A percentile compares a stretch with the other conserved stretches of the same genome.
Conservation (phyloP, 92 coral and sea anemone species). For the Muricea muricata region DNA sequence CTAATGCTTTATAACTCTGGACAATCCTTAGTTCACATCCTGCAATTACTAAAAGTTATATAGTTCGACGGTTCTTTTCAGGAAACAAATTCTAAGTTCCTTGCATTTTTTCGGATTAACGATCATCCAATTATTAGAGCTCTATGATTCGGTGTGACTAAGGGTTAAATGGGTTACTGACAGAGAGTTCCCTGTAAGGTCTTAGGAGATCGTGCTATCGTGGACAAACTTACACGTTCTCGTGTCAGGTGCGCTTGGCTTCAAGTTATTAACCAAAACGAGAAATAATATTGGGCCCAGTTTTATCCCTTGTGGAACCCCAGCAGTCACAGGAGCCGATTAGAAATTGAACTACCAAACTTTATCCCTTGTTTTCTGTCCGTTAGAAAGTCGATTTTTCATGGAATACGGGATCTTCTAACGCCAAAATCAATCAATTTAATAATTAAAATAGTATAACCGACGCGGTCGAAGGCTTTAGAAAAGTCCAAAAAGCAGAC, state of each 20-base stretch:
- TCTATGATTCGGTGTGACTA: conserved; percentile 3
- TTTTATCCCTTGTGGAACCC: not conserved
- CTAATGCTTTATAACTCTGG: conserved; percentile 7
- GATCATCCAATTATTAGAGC: conserved; percentile 33
- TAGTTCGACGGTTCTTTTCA: not conserved
- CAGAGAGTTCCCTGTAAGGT: not conserved
- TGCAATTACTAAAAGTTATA: conserved; percentile 9
- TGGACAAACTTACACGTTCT: not conserved
- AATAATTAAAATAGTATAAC: too few species aligned
- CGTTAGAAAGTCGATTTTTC: too few species aligned
- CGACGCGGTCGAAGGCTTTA: too few species aligned
- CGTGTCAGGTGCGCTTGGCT: not conserved
- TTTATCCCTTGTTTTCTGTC: too few species aligned
- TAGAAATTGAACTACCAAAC: too few species aligned
- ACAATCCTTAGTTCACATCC: conserved; percentile 14
- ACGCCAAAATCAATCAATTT: too few species aligned
- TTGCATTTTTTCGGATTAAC: conserved; percentile 32
- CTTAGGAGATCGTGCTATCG: not conserved
- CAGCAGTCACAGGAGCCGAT: not conserved
- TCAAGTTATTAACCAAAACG: not conserved
- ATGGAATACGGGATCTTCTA: too few species aligned
- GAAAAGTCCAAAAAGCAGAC: too few species aligned
- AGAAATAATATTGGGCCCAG: conserved; percentile 3
- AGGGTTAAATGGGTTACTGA: conserved; percentile 19
- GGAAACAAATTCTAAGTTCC: not conserved